A percentile compares a stretch with the other conserved stretches of the same genome.
Conservation (phyloP, 2,113 vertebrate genomes). For the Eurystomus gularis region DNA sequence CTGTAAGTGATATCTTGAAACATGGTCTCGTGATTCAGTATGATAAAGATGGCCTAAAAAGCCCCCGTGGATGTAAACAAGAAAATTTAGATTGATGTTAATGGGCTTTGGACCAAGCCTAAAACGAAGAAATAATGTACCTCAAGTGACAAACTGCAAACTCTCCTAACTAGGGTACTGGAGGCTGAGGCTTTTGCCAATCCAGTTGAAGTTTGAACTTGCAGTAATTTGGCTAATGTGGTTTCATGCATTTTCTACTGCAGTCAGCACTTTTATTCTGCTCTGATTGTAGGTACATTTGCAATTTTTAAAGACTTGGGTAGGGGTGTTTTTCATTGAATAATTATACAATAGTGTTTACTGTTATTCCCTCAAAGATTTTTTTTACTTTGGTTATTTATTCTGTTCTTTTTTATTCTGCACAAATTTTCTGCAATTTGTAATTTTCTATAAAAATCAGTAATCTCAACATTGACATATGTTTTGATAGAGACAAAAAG, state of each 20-base stretch:
- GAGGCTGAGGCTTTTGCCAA: neutral
- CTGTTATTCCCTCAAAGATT: neutral
- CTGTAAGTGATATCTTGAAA: neutral
- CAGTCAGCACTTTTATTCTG: neutral
- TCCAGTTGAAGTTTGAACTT: neutral
- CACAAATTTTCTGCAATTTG: neutral
- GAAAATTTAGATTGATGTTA: slow-evolving; percentile 31
- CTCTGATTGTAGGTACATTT: neutral
- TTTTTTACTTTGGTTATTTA: neutral
- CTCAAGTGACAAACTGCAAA: slow-evolving; percentile 18
- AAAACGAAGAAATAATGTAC: neutral
- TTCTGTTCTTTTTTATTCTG: neutral
- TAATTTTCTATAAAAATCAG: neutral
- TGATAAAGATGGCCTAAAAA: neutral
- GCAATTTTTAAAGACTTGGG: neutral
- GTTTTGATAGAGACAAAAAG: neutral
- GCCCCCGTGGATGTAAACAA: neutral
- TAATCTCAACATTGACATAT: neutral
- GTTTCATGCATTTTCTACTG: neutral
- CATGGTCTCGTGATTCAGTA: neutral
- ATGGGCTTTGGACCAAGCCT: neutral
- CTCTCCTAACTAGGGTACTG: neutral
- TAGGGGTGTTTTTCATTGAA: neutral
- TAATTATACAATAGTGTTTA: neutral
- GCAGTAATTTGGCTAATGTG: neutral